Percentiles rank a stretch among this genome's conserved stretches.
Evolutionary conservation across 2,888 invertebrate genomes (phyloP).

Genomic region (Leptodirus hochenwartii): DNA sequence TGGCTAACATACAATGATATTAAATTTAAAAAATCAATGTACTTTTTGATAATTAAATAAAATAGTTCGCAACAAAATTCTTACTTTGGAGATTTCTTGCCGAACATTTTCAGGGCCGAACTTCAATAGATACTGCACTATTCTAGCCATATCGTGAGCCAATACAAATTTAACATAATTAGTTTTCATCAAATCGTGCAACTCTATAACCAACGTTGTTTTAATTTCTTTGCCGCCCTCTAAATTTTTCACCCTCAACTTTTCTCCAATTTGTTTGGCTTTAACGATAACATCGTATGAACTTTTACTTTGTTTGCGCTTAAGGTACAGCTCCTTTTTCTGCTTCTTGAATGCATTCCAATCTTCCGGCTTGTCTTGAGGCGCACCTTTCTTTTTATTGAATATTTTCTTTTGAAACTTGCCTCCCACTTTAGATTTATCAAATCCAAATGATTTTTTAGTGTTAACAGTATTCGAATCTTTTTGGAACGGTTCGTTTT

Average conservation of each 20-base stretch:
- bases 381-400: too few species aligned
- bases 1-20: not conserved
- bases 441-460: too few species aligned
- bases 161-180: constrained; percentile 52
- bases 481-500: too few species aligned
- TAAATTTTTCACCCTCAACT: constrained; percentile 27
- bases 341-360: constrained; percentile 62
- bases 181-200: constrained; percentile 40
- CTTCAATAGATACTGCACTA: constrained; percentile 76
- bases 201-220: constrained; percentile 36
- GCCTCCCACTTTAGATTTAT: too few species aligned
- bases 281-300: constrained; percentile 33
- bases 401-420: too few species aligned
- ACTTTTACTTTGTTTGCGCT: constrained; percentile 40
- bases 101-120: constrained; percentile 46
- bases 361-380: constrained; percentile 35
- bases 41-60: too few species aligned
- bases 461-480: too few species aligned
- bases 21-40: too few species aligned
- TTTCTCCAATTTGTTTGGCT: constrained; percentile 42
- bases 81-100: constrained; percentile 40
- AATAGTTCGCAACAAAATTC: too few species aligned
- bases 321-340: constrained; percentile 48
- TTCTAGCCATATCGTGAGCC: constrained; percentile 74
- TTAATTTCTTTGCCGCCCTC: constrained; percentile 36